phyloP scores from a whole-genome alignment of 2,888 invertebrate genomes.

The Elmis aenea region DNA sequence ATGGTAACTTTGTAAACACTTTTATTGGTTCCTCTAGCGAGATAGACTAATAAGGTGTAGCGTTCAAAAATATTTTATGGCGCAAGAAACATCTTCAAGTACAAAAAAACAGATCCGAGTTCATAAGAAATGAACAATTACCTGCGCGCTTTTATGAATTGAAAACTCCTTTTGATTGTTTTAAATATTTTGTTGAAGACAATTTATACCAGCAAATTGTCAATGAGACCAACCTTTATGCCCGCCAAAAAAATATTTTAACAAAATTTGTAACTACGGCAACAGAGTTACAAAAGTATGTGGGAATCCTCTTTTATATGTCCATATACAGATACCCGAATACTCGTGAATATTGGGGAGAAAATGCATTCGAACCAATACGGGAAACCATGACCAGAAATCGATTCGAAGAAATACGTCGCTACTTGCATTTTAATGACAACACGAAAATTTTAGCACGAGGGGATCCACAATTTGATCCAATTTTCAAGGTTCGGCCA shows the following conservation, averaged over 20 bases:
- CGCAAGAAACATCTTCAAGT: no score
- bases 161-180: conserved; percentile 1
- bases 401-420: conserved; percentile 2
- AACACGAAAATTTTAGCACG: not conserved
- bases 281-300: conserved; percentile 2
- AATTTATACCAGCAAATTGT: not conserved
- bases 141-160: conserved; percentile 1
- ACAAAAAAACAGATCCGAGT: no score
- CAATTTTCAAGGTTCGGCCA: conserved; percentile 1
- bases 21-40: not conserved
- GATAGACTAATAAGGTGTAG: not conserved
- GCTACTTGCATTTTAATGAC: conserved; percentile 1
- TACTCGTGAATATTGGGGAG: conserved; percentile 2
- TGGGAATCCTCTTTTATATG: conserved; percentile 2
- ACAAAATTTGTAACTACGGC: conserved; percentile 3
- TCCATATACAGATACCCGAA: conserved; percentile 2
- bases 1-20: not conserved
- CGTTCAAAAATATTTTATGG: conserved; percentile 1
- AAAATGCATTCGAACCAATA: conserved; percentile 2
- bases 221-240: conserved; percentile 1
- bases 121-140: no score
- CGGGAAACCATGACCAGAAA: conserved; percentile 2
- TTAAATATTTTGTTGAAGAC: not conserved
- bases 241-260: no score
- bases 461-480: conserved; percentile 1